Percentiles rank a stretch among this genome's conserved stretches.
Evolutionary conservation across 2,888 invertebrate genomes (phyloP).

Genomic region (Tubulanus polymorphus): DNA sequence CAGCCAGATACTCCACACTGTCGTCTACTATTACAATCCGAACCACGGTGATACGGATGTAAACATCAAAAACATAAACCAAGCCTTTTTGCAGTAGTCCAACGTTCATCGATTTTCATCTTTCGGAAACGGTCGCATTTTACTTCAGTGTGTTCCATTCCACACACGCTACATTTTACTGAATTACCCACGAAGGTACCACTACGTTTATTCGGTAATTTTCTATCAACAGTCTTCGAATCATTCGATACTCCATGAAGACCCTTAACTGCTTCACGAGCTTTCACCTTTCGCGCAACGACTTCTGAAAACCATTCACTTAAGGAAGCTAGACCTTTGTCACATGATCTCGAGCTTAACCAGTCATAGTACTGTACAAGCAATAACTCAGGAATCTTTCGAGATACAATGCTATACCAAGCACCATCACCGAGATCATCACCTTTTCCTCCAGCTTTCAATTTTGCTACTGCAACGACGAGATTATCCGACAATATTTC

Average conservation of each 20-base stretch:
- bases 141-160: too few species aligned
- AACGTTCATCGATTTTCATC: not conserved
- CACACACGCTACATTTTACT: too few species aligned
- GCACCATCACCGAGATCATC: constrained; percentile 6
- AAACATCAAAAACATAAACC: not conserved
- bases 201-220: too few species aligned
- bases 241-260: too few species aligned
- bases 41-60: not conserved
- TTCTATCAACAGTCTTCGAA: too few species aligned
- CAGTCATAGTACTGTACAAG: constrained; percentile 6
- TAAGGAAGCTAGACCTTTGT: too few species aligned
- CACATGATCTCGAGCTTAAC: too few species aligned
- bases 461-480: constrained; percentile 10
- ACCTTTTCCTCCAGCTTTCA: constrained; percentile 6
- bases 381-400: constrained; percentile 4
- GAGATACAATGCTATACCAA: constrained; percentile 5
- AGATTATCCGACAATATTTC: constrained; percentile 11
- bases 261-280: too few species aligned
- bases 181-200: too few species aligned
- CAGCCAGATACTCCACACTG: not conserved
- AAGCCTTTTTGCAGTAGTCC: not conserved
- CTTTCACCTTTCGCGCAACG: too few species aligned
- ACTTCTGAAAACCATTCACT: too few species aligned
- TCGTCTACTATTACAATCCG: not conserved
- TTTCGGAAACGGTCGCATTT: too few species aligned